These are phyloP conservation scores for Xestia xanthographa DNA, from an alignment of 2,888 invertebrate genomes.

Conservation along the genomic window DNA sequence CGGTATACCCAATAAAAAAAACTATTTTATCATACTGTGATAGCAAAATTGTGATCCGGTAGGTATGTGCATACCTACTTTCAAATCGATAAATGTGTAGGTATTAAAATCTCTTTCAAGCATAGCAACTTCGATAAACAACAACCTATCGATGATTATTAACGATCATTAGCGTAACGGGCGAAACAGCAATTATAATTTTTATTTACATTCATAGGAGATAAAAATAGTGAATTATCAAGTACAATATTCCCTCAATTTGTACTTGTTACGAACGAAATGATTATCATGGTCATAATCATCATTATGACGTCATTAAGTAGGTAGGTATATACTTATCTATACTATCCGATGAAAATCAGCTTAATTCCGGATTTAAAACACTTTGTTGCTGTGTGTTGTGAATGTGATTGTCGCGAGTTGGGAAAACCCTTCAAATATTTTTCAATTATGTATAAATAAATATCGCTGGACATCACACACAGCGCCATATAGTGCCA, in stretches of 20 bases:
- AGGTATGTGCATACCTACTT: background rate
- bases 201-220: background rate
- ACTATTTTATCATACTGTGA: background rate
- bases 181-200: background rate
- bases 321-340: background rate
- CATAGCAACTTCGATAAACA: background rate
- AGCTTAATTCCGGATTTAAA: conserved; percentile 24
- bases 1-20: background rate
- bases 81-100: background rate
- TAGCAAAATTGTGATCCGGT: background rate
- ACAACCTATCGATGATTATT: background rate
- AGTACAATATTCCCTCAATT: conserved; percentile 11
- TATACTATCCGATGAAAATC: conserved; percentile 24
- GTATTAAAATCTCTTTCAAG: background rate
- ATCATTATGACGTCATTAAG: background rate
- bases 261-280: background rate
- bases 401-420: background rate
- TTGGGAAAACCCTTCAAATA: background rate
- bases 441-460: too few relatives aligned
- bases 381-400: conserved; percentile 9
- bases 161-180: background rate
- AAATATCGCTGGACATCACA: too few relatives aligned
- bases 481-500: too few relatives aligned
- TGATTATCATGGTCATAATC: conserved; percentile 14
- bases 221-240: conserved; percentile 3